phyloP scores from a whole-genome alignment of 1,140 invertebrate genomes.

The Hypothenemus hampei region DNA sequence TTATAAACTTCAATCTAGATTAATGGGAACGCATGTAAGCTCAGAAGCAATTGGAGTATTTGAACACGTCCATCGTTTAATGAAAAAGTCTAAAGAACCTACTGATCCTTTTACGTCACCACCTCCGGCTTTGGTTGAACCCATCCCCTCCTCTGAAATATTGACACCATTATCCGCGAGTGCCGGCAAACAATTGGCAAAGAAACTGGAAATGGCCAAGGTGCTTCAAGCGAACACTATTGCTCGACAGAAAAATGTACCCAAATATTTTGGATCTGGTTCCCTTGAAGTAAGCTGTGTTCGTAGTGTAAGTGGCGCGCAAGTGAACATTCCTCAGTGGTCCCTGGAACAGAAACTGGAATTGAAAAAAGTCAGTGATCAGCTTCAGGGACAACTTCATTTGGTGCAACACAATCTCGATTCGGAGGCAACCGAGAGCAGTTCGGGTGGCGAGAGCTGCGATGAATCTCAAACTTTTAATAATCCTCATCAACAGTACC shows the following conservation, averaged over 20 bases:
- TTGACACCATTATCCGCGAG: constrained; percentile 48
- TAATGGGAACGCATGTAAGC: constrained; percentile 67
- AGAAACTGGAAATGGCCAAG: constrained; percentile 49
- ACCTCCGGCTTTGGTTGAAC: background rate
- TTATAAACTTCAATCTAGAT: constrained; percentile 66
- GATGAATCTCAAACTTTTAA: constrained; percentile 81
- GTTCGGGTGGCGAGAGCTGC: constrained; percentile 88
- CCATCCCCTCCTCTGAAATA: constrained; percentile 25
- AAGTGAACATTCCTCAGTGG: constrained; percentile 50
- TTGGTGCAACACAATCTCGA: constrained; percentile 71
- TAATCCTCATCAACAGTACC: constrained; percentile 66
- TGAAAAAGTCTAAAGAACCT: constrained; percentile 39
- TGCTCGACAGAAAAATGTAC: constrained; percentile 39
- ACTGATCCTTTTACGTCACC: constrained; percentile 12
- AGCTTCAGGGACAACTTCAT: constrained; percentile 63
- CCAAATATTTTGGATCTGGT: constrained; percentile 59
- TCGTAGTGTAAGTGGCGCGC: constrained; percentile 41
- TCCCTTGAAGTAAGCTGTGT: constrained; percentile 47
- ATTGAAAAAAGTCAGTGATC: constrained; percentile 62
- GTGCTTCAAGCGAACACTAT: constrained; percentile 40
- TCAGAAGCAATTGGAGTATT: constrained; percentile 70
- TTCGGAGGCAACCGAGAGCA: constrained; percentile 89
- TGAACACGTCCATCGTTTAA: constrained; percentile 59
- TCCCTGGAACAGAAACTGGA: constrained; percentile 48
- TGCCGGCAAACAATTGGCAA: constrained; percentile 52